These are phyloP conservation scores for Coptodon rendalli DNA, from an alignment of 2,113 vertebrate species.

Conservation along the genomic window DNA sequence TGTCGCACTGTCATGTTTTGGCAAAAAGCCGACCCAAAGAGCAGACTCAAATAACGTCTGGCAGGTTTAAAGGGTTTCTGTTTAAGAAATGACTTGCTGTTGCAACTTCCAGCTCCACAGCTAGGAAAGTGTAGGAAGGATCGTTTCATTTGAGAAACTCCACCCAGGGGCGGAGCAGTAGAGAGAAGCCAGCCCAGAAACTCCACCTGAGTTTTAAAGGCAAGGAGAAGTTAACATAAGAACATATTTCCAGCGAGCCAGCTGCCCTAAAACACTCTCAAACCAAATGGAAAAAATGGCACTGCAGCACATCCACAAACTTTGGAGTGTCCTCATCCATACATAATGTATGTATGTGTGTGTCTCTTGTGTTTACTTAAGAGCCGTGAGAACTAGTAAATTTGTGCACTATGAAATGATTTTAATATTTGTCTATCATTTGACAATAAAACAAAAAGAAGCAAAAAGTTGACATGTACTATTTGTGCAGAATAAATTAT, in stretches of 20 bases:
- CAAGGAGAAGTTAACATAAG: background rate
- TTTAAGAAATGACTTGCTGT: background rate
- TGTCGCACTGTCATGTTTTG: background rate
- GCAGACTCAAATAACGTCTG: background rate
- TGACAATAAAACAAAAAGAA: background rate
- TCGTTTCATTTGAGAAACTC: background rate
- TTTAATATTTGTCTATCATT: fast-evolving
- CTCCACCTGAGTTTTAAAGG: background rate
- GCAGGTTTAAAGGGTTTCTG: background rate
- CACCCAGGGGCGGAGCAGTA: background rate
- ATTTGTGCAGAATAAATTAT: background rate
- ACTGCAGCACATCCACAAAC: fast-evolving
- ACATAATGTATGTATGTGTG: background rate
- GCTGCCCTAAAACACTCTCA: background rate
- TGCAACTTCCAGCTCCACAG: too few species aligned
- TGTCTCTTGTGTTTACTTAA: background rate
- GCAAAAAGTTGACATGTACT: background rate
- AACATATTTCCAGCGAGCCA: background rate
- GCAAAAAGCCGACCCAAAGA: background rate
- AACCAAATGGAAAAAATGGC: background rate
- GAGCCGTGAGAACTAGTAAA: background rate
- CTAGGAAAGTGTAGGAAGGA: background rate
- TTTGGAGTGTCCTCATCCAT: background rate
- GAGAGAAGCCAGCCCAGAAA: background rate
- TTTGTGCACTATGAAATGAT: background rate